phyloP scores from a whole-genome alignment of 2,113 vertebrate genomes.

The Emydocephalus ijimae region DNA sequence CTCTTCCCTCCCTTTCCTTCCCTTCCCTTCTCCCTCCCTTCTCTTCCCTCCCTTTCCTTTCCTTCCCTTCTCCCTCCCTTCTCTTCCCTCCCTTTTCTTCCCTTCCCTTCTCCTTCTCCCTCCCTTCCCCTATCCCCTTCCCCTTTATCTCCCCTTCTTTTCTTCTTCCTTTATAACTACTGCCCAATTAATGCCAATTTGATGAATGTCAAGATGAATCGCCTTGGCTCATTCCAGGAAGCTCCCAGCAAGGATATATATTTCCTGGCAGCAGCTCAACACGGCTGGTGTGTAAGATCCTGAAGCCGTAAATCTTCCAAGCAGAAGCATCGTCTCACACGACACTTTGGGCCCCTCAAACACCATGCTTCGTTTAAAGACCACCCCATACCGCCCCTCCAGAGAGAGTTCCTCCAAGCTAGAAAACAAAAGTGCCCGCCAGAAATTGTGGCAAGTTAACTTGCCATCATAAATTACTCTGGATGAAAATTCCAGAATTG shows the following conservation, averaged over 20 bases:
- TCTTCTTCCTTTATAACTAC: neutral
- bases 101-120: no score
- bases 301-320: neutral
- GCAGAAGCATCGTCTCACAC: neutral
- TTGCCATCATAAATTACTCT: neutral
- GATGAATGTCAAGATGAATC: neutral
- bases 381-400: neutral
- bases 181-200: neutral
- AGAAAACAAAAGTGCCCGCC: neutral
- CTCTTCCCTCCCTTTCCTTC: no score
- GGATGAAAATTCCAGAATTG: neutral
- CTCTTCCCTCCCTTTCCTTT: no score
- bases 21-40: no score
- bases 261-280: neutral
- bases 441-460: neutral
- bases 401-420: neutral
- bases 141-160: no score
- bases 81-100: no score
- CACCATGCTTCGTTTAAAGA: neutral
- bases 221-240: neutral
- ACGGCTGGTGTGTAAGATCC: neutral
- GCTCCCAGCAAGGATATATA: neutral
- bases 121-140: no score
- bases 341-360: neutral
- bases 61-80: no score